Evolutionary conservation across 2,113 vertebrate species (phyloP), one percentile per base, ranked within the genome.

Genomic region (Scomber colias): DNA sequence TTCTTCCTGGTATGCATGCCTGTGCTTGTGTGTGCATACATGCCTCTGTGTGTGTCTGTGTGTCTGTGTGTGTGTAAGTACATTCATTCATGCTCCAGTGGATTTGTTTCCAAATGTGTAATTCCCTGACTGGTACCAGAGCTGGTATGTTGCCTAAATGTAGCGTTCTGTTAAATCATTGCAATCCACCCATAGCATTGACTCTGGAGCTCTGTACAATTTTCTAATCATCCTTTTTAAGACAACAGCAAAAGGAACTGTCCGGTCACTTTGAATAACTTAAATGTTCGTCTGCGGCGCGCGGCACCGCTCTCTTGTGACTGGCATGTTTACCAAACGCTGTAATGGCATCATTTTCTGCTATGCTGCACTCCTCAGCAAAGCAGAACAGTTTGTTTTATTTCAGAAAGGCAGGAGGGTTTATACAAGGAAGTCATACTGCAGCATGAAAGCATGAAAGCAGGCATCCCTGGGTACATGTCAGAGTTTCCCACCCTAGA

Each of bases 351-450:
- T 88, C 81, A 92, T 93, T 93, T 95, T 95, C 94, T 92, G 94
- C 93, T 93, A 70, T 81, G 87, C 89, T 93, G 92, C 92, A 68
- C 87, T 89, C 86, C 73, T 71, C 89, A 92, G 84, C 90, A 90
- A 93, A 92, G 92, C 92, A 91, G 88, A 95, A 95, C 93, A 40
- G 90, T 89, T 92, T 91, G 87, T 94, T 92, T 95, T 93, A 81
- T 90, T 93, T 83, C 82, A 85, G 89, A 89, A 79, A 75, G 81
- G 71, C 76, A 69, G 70, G 83, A 83, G 85, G 85, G 89, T 88
- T 88, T 89, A 88, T 75, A 65, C 82, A 77, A 84, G 80, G 84
- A 77, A 71, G 76, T 62, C 55, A 7, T 59, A 59, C 55, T 40
- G 61, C 71, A 75, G 61, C 76, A 49, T 50, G 63, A 79, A 71